Percentiles rank a stretch among this genome's conserved stretches.
phyloP scores from a whole-genome alignment of 2,113 vertebrate genomes.

The Vireo altiloquus region DNA sequence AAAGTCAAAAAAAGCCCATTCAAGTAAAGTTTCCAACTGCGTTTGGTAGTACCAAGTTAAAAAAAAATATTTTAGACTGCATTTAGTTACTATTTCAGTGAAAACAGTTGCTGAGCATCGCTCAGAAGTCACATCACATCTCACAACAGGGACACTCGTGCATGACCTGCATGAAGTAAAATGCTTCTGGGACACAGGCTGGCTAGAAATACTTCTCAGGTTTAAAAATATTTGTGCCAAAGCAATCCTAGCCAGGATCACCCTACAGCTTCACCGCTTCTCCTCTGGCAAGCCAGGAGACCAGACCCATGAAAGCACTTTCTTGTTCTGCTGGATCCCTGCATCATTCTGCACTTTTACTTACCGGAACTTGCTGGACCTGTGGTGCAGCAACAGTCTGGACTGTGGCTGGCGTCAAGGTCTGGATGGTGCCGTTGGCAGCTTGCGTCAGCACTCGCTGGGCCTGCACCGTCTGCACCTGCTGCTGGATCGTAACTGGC shows the following conservation, averaged over 20 bases:
- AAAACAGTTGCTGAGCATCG: not conserved
- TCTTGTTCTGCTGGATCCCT: not conserved
- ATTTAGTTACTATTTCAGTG: not conserved
- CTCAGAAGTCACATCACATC: not conserved
- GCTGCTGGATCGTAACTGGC: constrained; percentile 92
- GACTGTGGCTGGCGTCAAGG: constrained; percentile 83
- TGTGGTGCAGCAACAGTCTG: constrained; percentile 89
- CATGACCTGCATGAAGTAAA: not conserved
- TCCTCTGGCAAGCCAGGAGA: not conserved
- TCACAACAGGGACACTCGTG: not conserved
- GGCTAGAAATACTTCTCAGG: not conserved
- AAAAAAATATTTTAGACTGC: not conserved
- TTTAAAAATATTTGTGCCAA: not conserved
- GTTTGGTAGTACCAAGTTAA: not conserved
- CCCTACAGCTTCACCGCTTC: not conserved
- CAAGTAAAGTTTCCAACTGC: not conserved
- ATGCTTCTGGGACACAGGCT: not conserved
- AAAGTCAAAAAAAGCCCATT: not conserved
- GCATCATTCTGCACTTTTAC: not conserved
- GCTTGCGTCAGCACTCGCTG: constrained; percentile 85
- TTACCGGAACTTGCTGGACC: constrained; percentile 88
- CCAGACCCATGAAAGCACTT: not conserved
- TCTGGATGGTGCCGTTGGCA: constrained; percentile 89
- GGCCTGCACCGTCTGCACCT: constrained; percentile 79
- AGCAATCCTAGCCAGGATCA: not conserved